These are phyloP conservation scores for Calycopis cecrops DNA, from an alignment of 1,140 invertebrate species.

Conservation along the genomic window DNA sequence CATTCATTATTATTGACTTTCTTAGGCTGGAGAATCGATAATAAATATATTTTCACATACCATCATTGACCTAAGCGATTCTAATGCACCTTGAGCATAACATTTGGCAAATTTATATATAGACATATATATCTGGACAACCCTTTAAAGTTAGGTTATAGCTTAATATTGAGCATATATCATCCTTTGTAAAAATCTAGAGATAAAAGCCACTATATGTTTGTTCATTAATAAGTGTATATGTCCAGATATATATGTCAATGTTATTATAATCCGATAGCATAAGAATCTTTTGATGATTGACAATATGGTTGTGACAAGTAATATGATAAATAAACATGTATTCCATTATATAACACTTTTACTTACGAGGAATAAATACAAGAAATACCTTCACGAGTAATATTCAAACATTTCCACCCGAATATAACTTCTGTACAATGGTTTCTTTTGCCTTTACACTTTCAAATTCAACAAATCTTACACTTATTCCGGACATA, in stretches of 20 bases:
- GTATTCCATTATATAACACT: constrained; percentile 17
- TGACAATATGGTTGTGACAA: not conserved
- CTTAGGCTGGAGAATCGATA: constrained; percentile 57
- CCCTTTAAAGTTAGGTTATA: too few relatives aligned
- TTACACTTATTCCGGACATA: not conserved
- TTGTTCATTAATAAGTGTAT: too few relatives aligned
- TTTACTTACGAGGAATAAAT: constrained; percentile 28
- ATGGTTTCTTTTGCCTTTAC: not conserved
- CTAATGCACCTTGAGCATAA: constrained; percentile 54
- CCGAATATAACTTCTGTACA: constrained; percentile 11
- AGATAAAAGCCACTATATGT: too few relatives aligned
- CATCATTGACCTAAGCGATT: not conserved
- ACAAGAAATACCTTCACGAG: constrained; percentile 63
- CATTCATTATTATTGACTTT: constrained; percentile 55
- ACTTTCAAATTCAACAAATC: constrained; percentile 8
- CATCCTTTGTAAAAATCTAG: too few relatives aligned
- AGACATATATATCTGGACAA: not conserved
- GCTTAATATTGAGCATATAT: too few relatives aligned
- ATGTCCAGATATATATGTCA: too few relatives aligned
- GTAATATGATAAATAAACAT: constrained; percentile 6
- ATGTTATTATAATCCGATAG: too few relatives aligned
- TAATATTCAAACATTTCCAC: constrained; percentile 21
- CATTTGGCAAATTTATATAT: constrained; percentile 46
- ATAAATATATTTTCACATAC: constrained; percentile 26
- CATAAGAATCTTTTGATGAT: too few relatives aligned